These are phyloP conservation scores for Alaudala cheleensis DNA, from an alignment of 2,113 vertebrate genomes.

Conservation along the genomic window DNA sequence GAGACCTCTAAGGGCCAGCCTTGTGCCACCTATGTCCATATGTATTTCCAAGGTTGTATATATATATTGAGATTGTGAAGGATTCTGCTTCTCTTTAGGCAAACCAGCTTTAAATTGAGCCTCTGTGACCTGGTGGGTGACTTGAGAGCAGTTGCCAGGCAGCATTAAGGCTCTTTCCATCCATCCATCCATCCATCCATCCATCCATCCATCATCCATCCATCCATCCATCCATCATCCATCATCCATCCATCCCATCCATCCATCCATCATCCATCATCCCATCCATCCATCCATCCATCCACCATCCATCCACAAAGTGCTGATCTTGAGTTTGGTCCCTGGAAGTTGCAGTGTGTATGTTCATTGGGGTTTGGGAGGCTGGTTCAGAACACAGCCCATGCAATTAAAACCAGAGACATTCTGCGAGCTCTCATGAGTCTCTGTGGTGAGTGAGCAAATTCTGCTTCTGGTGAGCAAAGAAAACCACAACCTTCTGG, in stretches of 20 bases:
- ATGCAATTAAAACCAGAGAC: background rate
- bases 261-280: background rate
- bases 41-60: background rate
- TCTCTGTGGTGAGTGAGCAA: background rate
- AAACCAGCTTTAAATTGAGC: background rate
- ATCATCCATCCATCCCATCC: background rate
- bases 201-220: background rate
- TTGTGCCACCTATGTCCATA: background rate
- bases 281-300: background rate
- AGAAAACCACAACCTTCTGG: background rate
- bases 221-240: background rate
- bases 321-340: background rate
- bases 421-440: background rate
- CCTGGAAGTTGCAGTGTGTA: background rate
- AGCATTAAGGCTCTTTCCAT: background rate
- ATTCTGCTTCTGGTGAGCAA: background rate
- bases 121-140: accelerated
- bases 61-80: background rate
- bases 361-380: background rate
- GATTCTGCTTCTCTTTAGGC: background rate
- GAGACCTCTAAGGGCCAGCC: background rate
- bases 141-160: background rate
- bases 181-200: background rate
- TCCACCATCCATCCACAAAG: background rate
- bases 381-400: background rate